These are phyloP conservation scores for Eptesicus fuscus DNA, from an alignment of 2,113 vertebrate species.

Conservation along the genomic window DNA sequence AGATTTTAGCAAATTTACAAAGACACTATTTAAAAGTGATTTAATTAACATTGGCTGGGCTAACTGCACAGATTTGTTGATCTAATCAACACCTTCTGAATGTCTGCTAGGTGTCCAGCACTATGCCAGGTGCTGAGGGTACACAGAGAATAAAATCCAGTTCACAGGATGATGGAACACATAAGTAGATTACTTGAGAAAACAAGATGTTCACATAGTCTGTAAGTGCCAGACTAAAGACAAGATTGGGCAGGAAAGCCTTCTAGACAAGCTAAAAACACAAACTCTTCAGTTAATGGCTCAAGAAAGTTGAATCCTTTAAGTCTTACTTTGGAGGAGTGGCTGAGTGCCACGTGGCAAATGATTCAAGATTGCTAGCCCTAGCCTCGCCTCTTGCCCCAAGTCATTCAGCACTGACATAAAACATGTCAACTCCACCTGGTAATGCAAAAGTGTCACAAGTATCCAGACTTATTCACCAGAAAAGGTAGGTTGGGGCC, in stretches of 20 bases:
- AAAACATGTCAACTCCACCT: not conserved
- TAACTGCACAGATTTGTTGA: not conserved
- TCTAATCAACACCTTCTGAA: not conserved
- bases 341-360: not conserved
- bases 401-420: not conserved
- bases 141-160: not conserved
- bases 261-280: not conserved
- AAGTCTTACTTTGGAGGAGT: not conserved
- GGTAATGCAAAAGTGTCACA: not conserved
- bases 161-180: not conserved
- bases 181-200: not conserved
- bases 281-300: not conserved
- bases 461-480: not conserved
- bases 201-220: not conserved
- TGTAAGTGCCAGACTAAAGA: not conserved
- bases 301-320: conserved; percentile 15
- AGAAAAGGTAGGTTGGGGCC: not conserved
- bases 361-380: not conserved
- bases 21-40: not conserved
- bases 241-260: not conserved
- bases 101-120: not conserved
- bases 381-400: not conserved
- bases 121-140: not conserved
- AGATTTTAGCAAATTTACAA: not conserved
- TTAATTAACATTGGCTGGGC: not conserved